Percentiles rank a stretch among this genome's conserved stretches.
phyloP scores from a whole-genome alignment of 1,140 invertebrate genomes.

The Cotesia chilonis region DNA sequence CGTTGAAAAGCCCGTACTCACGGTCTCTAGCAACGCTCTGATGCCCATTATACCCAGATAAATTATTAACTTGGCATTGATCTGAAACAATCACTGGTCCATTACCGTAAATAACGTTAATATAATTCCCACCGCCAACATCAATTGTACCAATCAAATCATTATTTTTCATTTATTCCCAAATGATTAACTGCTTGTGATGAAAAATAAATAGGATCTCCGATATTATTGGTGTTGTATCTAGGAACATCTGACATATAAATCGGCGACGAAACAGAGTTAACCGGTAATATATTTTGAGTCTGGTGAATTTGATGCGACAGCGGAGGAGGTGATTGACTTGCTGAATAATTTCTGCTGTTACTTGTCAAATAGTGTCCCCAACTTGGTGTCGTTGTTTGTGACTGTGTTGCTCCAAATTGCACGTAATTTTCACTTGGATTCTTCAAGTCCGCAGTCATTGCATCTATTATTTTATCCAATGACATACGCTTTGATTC shows the following conservation, averaged over 20 bases:
- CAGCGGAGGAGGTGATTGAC: neutral
- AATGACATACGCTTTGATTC: conserved; percentile 61
- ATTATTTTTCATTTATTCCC: conserved; percentile 61
- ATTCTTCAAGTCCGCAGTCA: conserved; percentile 70
- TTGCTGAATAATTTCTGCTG: conserved; percentile 44
- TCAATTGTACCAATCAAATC: conserved; percentile 64
- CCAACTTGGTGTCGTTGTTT: conserved; percentile 55
- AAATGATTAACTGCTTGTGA: conserved; percentile 56
- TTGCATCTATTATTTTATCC: conserved; percentile 71
- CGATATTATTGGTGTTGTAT: conserved; percentile 44
- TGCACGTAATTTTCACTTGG: conserved; percentile 70
- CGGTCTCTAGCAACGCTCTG: conserved; percentile 53
- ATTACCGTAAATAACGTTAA: conserved; percentile 63
- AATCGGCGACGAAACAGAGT: conserved; percentile 53
- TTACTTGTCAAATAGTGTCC: conserved; percentile 55
- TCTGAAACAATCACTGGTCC: conserved; percentile 60
- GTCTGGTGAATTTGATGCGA: neutral
- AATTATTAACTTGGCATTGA: conserved; percentile 53
- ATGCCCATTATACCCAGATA: conserved; percentile 50
- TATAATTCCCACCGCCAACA: conserved; percentile 64
- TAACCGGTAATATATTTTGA: conserved; percentile 48
- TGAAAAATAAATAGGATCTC: conserved; percentile 58
- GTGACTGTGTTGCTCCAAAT: conserved; percentile 64
- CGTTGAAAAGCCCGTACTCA: conserved; percentile 60
- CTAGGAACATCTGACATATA: conserved; percentile 54